Percentiles rank a stretch among this genome's conserved stretches.
Conservation (phyloP, 2,113 vertebrate genomes). For the Aldabrachelys gigantea region DNA sequence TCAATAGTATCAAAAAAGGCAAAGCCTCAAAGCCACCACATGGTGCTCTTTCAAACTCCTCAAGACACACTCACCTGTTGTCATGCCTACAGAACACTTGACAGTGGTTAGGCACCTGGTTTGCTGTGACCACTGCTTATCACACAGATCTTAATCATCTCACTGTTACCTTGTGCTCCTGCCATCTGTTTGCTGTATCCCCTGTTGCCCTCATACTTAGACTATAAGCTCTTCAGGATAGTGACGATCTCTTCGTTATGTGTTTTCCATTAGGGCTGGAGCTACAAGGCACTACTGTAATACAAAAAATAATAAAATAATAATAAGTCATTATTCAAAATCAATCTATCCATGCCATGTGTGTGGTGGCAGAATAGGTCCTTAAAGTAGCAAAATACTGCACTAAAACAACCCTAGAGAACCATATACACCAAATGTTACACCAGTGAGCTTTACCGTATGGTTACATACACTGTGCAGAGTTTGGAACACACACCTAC, state of each 20-base stretch:
- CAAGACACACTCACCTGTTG: too few species aligned
- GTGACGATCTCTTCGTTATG: not conserved
- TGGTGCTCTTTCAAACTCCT: too few species aligned
- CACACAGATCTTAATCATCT: too few species aligned
- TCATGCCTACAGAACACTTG: too few species aligned
- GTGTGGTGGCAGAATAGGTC: not conserved
- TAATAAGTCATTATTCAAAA: not conserved
- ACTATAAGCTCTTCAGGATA: not conserved
- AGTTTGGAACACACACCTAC: not conserved
- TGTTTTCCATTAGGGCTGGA: not conserved
- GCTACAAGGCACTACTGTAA: not conserved
- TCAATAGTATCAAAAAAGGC: too few species aligned
- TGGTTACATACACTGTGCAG: too few species aligned
- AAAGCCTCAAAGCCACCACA: too few species aligned
- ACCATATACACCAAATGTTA: not conserved
- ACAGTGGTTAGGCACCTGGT: too few species aligned
- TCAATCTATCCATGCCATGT: not conserved
- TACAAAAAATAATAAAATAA: not conserved
- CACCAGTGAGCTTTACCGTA: not conserved
- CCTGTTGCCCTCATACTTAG: not conserved
- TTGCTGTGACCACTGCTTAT: too few species aligned
- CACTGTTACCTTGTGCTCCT: too few species aligned
- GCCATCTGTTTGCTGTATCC: not conserved
- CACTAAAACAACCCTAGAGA: not conserved
- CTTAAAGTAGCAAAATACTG: not conserved